phyloP scores from a whole-genome alignment of 2,797 vertebrate species.

The Cynopterus sphinx region DNA sequence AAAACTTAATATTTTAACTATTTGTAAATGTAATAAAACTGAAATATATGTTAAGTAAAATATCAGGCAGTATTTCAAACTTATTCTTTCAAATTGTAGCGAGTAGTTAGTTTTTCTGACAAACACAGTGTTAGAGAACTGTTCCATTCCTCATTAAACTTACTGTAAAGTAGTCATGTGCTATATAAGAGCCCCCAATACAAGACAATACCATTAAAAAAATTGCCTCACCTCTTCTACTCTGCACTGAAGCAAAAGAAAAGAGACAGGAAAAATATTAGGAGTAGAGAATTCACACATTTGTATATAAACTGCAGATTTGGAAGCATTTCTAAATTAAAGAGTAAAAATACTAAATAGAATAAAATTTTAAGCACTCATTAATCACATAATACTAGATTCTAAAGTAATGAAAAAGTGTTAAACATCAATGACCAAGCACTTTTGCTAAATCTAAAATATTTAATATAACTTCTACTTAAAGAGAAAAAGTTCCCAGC shows the following conservation, averaged over 20 bases:
- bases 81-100: background rate
- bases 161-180: slow-evolving; percentile 11
- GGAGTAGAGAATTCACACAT: slow-evolving; percentile 70
- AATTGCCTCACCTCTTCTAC: slow-evolving; percentile 96
- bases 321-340: background rate
- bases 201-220: slow-evolving; percentile 27
- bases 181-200: slow-evolving; percentile 48
- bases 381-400: background rate
- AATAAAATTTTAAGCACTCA: background rate
- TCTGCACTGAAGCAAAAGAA: slow-evolving; percentile 96
- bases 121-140: background rate
- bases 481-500: background rate
- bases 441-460: background rate
- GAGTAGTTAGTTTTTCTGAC: background rate
- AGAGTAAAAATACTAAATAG: background rate
- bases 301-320: slow-evolving; percentile 14
- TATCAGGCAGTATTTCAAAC: background rate
- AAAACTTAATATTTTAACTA: slow-evolving; percentile 45
- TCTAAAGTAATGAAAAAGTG: background rate
- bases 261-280: slow-evolving; percentile 85
- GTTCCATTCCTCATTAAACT: slow-evolving; percentile 59
- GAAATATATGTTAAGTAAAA: background rate
- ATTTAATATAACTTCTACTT: background rate
- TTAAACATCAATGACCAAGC: background rate
- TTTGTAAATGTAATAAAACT: background rate